phyloP scores from a whole-genome alignment of 2,888 invertebrate species.

The Plemyria rubiginata region DNA sequence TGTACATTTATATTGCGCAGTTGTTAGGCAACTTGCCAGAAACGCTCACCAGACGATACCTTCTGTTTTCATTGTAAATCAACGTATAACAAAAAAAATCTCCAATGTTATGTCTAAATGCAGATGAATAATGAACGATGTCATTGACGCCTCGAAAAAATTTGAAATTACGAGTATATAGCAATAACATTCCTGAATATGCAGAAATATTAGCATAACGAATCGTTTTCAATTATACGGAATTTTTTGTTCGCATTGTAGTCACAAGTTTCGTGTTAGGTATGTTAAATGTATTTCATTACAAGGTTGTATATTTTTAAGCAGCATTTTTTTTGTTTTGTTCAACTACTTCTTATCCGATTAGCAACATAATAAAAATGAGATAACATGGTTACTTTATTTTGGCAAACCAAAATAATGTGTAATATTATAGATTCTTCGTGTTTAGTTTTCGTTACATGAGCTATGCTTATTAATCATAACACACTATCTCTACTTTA shows the following conservation, averaged over 20 bases:
- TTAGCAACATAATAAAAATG: too few species aligned
- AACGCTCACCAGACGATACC: constrained; percentile 52
- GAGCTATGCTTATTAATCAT: constrained; percentile 31
- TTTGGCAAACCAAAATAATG: too few species aligned
- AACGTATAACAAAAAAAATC: constrained; percentile 39
- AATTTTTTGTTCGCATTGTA: constrained; percentile 21
- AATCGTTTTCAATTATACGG: constrained; percentile 25
- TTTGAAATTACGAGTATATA: constrained; percentile 12
- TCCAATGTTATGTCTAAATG: constrained; percentile 37
- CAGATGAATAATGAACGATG: constrained; percentile 43
- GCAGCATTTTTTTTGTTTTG: not conserved
- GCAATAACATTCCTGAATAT: constrained; percentile 29
- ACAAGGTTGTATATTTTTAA: not conserved
- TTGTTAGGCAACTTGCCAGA: constrained; percentile 55
- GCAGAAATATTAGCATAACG: constrained; percentile 31
- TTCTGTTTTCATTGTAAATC: constrained; percentile 51
- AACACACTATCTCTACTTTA: constrained; percentile 44
- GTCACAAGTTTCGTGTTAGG: constrained; percentile 5
- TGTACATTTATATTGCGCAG: constrained; percentile 35
- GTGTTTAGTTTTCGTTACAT: constrained; percentile 26
- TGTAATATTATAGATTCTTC: not conserved
- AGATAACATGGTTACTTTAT: too few species aligned
- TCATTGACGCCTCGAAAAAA: constrained; percentile 46
- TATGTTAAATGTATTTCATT: not conserved
- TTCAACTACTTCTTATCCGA: not conserved